phyloP scores from a whole-genome alignment of 2,113 vertebrate genomes.

The Lasiurus cinereus region DNA sequence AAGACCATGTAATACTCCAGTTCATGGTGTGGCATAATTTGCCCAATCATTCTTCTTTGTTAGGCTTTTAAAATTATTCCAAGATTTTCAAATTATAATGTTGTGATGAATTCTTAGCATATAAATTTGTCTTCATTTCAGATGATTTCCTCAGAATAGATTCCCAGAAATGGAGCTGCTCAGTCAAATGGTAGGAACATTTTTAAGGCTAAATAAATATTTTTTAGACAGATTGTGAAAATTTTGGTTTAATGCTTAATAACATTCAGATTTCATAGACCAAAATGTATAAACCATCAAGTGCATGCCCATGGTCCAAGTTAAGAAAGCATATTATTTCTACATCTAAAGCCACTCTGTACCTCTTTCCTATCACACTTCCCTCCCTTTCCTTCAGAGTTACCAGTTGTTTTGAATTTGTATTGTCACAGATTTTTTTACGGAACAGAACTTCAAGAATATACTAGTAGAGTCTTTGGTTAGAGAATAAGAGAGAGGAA shows the following conservation, averaged over 20 bases:
- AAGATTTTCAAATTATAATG: background rate
- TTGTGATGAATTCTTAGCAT: background rate
- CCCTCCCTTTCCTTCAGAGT: background rate
- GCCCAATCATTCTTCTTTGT: slow-evolving; percentile 30
- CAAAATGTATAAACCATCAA: slow-evolving; percentile 14
- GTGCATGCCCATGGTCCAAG: background rate
- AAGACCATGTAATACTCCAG: slow-evolving; percentile 12
- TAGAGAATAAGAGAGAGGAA: background rate
- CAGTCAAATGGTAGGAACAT: background rate
- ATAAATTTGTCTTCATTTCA: background rate
- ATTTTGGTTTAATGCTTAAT: slow-evolving; percentile 61
- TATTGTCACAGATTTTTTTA: background rate
- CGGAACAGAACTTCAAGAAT: background rate
- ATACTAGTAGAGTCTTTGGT: background rate
- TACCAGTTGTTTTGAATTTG: background rate
- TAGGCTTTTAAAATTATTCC: slow-evolving; percentile 46
- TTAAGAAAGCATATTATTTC: background rate
- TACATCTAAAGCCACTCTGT: accelerated
- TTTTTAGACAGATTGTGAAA: slow-evolving; percentile 37
- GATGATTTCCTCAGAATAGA: slow-evolving; percentile 28
- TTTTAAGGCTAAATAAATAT: slow-evolving; percentile 51
- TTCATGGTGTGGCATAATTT: slow-evolving; percentile 7
- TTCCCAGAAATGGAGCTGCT: slow-evolving; percentile 30
- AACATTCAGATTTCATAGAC: slow-evolving; percentile 3
- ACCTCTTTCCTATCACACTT: background rate